Base-by-base conservation (phyloP, 1,140 invertebrate genomes). In the Drosophila kurseongensis region DNA sequence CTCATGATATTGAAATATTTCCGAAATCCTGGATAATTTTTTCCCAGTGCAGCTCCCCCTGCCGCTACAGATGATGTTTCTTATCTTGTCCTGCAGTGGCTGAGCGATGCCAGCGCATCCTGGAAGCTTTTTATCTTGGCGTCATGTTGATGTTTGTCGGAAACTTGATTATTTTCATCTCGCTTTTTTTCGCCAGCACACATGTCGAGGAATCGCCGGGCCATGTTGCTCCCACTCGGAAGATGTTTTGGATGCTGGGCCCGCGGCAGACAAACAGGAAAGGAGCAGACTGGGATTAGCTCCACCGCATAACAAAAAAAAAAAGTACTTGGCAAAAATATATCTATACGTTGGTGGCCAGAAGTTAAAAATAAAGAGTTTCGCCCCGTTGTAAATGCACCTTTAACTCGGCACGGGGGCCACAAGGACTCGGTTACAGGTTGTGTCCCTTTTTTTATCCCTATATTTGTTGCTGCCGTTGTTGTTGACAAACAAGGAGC, bases 101-200 rank as follows among this genome's bases (percentile, higher is more conserved):
- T 68, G 75, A 78, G 78, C 75, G 55, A 79, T 71, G 74, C 58
- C 67, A 47, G 78, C 80, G 84, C 80, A 89, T 88, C 80, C 80
- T 88, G 76, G 63, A 76, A 84, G 76, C 76, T 89, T 88, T 88
- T 88, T 88, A 89, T 89, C 84, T 88, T 80, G 84, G 84, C 84
- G 84, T 89, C 84, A 88, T 88, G 84, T 88, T 89, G 84, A 88
- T 88, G 84, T 89, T 88, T 89, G 84, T 88, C 84, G 84, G 84
- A 88, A 88, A 88, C 84, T 88, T 88, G 84, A 88, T 88, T 88
- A 88, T 88, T 89, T 88, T 89, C 61, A 63, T 76, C 78, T 59
- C 50, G 78, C 76, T 75, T 56, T 73, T 73, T 57, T 42, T 58
- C 40, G 40, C 41, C 41, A 56, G 23, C 59, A 57, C 80, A 83